Percentiles rank a stretch among this genome's conserved stretches.
These are phyloP conservation scores for Hydrochoerus hydrochaeris DNA, from an alignment of 2,113 vertebrate species.

Conservation along the genomic window DNA sequence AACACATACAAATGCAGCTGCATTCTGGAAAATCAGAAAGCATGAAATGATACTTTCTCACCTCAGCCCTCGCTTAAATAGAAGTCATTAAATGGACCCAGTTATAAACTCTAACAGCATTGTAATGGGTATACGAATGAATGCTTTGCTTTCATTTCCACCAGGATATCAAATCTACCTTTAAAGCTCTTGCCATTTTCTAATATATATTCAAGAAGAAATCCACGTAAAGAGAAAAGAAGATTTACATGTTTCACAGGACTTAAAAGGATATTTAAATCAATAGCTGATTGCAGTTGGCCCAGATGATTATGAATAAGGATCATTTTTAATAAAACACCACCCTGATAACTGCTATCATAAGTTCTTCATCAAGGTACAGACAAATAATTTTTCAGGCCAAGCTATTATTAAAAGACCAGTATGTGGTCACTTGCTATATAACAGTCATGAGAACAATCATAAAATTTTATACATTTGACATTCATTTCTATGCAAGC, in stretches of 20 bases:
- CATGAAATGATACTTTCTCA: not conserved
- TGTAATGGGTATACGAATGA: not conserved
- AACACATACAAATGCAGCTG: not conserved
- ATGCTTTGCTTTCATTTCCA: not conserved
- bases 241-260: constrained; percentile 40
- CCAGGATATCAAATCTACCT: not conserved
- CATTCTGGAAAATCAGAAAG: not conserved
- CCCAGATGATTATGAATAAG: constrained; percentile 58
- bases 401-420: constrained; percentile 46
- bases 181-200: constrained; percentile 7
- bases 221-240: not conserved
- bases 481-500: constrained; percentile 7
- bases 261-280: constrained; percentile 46
- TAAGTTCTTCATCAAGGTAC: constrained; percentile 48
- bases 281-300: constrained; percentile 39
- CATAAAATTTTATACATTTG: constrained; percentile 36
- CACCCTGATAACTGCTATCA: constrained; percentile 36
- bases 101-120: not conserved
- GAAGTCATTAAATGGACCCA: constrained; percentile 18
- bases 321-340: constrained; percentile 18
- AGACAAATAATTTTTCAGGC: constrained; percentile 31
- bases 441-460: constrained; percentile 8
- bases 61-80: not conserved
- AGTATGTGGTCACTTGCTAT: not conserved
- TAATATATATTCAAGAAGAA: constrained; percentile 31